phyloP scores from a whole-genome alignment of 2,113 vertebrate genomes.

The Nansenia antarctica region DNA sequence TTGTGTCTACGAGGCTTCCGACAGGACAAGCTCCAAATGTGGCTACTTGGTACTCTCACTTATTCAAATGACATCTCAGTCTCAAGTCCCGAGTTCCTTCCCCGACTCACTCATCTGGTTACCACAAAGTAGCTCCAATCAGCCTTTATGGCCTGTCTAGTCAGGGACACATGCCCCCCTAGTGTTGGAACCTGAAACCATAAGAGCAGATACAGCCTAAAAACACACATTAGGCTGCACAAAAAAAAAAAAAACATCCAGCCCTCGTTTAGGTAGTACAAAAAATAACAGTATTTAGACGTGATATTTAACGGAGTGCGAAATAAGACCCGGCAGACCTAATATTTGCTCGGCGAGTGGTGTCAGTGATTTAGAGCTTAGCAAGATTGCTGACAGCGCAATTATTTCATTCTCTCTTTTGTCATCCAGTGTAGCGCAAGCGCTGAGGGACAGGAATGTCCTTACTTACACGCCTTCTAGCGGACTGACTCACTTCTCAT shows the following conservation, averaged over 20 bases:
- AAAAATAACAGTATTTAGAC: slow-evolving; percentile 32
- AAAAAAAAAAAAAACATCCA: neutral
- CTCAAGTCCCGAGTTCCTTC: too few relatives aligned
- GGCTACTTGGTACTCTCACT: too few relatives aligned
- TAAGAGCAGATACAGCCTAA: neutral
- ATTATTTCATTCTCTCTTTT: slow-evolving; percentile 40
- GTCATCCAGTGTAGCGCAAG: slow-evolving; percentile 9
- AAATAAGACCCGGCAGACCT: slow-evolving; percentile 44
- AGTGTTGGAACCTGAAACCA: neutral
- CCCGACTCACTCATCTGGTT: neutral
- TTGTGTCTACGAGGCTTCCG: too few relatives aligned
- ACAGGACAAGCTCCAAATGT: too few relatives aligned
- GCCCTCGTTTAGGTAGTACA: slow-evolving; percentile 1
- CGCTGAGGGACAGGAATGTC: slow-evolving; percentile 30
- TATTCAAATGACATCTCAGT: too few relatives aligned
- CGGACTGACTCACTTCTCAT: neutral
- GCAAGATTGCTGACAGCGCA: slow-evolving; percentile 20
- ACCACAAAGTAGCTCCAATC: neutral
- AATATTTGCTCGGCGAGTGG: slow-evolving; percentile 9
- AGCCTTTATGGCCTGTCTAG: neutral
- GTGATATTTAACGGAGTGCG: slow-evolving; percentile 43
- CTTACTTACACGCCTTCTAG: neutral
- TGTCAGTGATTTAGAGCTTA: slow-evolving; percentile 37
- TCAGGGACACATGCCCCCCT: neutral
- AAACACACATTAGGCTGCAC: slow-evolving; percentile 12